These are phyloP conservation scores for Nymphalis c-album DNA, from an alignment of 2,888 invertebrate genomes.

Conservation along the genomic window DNA sequence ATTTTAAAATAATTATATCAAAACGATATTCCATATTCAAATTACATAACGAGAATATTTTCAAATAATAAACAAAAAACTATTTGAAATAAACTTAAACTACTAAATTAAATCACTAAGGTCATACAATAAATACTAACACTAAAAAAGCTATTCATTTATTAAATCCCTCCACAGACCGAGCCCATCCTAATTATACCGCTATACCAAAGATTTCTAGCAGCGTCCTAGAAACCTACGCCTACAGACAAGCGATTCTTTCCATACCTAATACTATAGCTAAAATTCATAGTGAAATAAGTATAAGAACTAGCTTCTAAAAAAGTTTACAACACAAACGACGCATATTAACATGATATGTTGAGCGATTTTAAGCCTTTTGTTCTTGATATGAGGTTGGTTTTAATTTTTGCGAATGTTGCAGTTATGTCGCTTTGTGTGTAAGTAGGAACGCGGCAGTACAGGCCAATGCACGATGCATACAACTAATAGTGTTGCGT, in stretches of 20 bases:
- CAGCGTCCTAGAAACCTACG: constrained; percentile 76
- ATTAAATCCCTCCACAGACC: constrained; percentile 42
- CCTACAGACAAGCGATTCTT: constrained; percentile 78
- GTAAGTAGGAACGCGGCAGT: constrained; percentile 57
- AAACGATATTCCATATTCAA: too few relatives aligned
- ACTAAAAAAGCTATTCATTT: constrained; percentile 1
- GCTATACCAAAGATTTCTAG: constrained; percentile 73
- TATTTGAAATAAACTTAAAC: too few relatives aligned
- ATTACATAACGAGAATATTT: too few relatives aligned
- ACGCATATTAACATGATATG: constrained; percentile 13
- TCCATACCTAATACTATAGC: constrained; percentile 76
- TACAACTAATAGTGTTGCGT: constrained; percentile 79
- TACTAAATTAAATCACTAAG: not conserved
- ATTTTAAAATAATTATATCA: too few relatives aligned
- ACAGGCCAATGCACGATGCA: constrained; percentile 82
- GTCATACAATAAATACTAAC: not conserved
- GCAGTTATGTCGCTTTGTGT: constrained; percentile 49
- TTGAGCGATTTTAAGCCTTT: constrained; percentile 38
- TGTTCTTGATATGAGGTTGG: not conserved
- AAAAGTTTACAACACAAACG: constrained; percentile 50
- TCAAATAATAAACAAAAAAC: too few relatives aligned
- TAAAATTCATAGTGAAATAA: constrained; percentile 81
- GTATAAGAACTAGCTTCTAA: constrained; percentile 78
- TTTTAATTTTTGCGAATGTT: constrained; percentile 36
- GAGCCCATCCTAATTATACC: constrained; percentile 47